Percentiles rank a stretch among this genome's conserved stretches.
phyloP scores from a whole-genome alignment of 2,888 invertebrate species.

The Corythucha ciliata region DNA sequence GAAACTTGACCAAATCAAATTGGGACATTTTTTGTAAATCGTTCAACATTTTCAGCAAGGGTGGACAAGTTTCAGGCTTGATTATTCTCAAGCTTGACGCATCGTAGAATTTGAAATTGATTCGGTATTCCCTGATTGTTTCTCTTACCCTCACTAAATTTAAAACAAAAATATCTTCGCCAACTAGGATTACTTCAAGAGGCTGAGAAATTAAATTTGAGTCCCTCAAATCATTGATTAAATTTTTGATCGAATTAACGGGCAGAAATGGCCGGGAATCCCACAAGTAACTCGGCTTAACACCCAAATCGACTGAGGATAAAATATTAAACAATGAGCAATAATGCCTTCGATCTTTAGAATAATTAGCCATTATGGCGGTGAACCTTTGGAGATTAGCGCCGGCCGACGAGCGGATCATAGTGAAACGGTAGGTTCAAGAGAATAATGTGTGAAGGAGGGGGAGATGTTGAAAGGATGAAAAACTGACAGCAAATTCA shows the following conservation, averaged over 20 bases:
- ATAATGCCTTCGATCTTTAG: too few species aligned
- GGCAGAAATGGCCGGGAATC: slow-evolving; percentile 19
- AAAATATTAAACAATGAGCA: too few species aligned
- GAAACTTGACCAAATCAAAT: background rate
- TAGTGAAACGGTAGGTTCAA: too few species aligned
- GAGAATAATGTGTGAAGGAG: too few species aligned
- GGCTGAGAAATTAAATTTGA: background rate
- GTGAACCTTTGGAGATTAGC: too few species aligned
- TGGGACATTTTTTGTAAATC: too few species aligned
- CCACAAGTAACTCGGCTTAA: slow-evolving; percentile 24
- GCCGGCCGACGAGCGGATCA: too few species aligned
- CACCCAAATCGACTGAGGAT: slow-evolving; percentile 5
- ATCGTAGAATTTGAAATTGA: background rate
- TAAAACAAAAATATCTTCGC: slow-evolving; percentile 4
- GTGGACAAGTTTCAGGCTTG: too few species aligned
- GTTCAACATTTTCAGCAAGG: slow-evolving; percentile 2
- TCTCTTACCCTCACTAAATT: too few species aligned
- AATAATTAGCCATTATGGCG: too few species aligned
- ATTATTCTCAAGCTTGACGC: background rate
- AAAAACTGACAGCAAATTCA: slow-evolving; percentile 34
- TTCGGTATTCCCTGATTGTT: too few species aligned
- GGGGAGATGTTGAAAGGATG: slow-evolving; percentile 11
- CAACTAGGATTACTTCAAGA: background rate
- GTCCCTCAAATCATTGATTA: slow-evolving; percentile 4
- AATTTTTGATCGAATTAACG: slow-evolving; percentile 2